Base-by-base conservation (phyloP, 2,888 invertebrate species). In the Cephus rjabovi region DNA sequence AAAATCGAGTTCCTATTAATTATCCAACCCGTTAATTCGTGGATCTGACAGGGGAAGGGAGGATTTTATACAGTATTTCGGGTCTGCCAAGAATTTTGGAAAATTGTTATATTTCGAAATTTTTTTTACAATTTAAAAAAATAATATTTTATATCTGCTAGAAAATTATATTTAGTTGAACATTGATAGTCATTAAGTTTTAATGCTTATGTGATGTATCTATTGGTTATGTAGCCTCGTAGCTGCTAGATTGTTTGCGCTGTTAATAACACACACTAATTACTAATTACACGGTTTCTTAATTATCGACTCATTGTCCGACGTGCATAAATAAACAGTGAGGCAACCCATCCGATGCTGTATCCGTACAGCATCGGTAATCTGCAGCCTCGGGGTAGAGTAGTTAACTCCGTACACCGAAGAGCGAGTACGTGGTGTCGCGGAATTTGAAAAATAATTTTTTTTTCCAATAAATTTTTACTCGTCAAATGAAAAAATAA, bases 271-370 rank as follows among this genome's bases (percentile, higher is more conserved):
- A 79, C 76, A 79, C 81, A 82, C 82, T 87, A 87, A 87, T 87
- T 85, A 82, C 80, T 85, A 83, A 87, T 87, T 87, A 86, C 84
- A 84, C 81, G 83, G 82, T 78, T 81, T 82, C 83, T 84, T 86
- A 86, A 87, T 87, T 87, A 87, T 86, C 85, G 83, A 74, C 83
- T 83, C 82, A 84, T 86, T 84, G 85, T 83, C 79, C 80, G 77
- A 40, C 75, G 75, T 34, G n/a, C 78, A 83, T 83, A 83, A 85
- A 84, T 84, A 85, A 80, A 75, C 34, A 12, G 69, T 71, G 73
- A 34, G 73, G 34, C 35, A 30, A 76, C 73, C 30, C 71, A 15
- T 33, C 0, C 33, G 71, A 34, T 12, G 71, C 75, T 69, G 76
- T 69, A 76, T 73, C 69, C 11, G 56, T 56, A 23, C 56, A n/a